Evolutionary conservation across 2,888 invertebrate species (phyloP), one percentile per base, ranked within the genome.

Genomic region (Hirtodrosophila alboralis): DNA sequence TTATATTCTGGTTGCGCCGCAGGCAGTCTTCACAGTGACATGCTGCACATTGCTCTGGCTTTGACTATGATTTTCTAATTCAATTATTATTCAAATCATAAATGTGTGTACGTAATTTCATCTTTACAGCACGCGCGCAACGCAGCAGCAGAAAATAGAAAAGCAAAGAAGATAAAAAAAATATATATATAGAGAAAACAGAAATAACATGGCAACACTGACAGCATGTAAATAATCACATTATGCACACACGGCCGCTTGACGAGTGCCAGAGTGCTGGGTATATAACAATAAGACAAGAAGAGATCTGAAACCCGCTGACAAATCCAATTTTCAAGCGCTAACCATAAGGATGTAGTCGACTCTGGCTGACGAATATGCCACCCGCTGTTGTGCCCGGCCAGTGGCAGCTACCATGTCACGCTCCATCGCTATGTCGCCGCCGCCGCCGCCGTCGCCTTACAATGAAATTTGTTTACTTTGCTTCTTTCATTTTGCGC

Each of bases 21-120:
- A 30, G 41, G 40, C 44, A 18, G 13, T 21, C 30, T n/a, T 21
- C 27, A 14, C 18, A 53, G 54, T 34, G 47, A 28, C 41, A 61
- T 56, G 44, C 51, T 52, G 71, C 54, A 27, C 21, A 44, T 41
- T 45, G 44, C 43, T 27, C 28, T 33, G 57, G 52, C 65, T 75
- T 62, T 75, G 62, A 62, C 47, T 79, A 79, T 83, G 86, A 86
- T 85, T 80, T 87, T 76, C 78, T 87, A 87, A 87, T 88, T 89
- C 87, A 83, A 87, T 89, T 89, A 87, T 88, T 89, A 89, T 89
- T 89, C 89, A 89, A 89, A 89, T 88, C 87, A 87, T 86, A 89
- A 7, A 23, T 23, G 23, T 23, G 8, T 23, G 23, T 8, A 23
- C 23, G 8, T 86, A 88, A 89, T 84, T 88, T 83, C 83, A 88